phyloP scores from a whole-genome alignment of 1,140 invertebrate genomes.

The Sipha flava region DNA sequence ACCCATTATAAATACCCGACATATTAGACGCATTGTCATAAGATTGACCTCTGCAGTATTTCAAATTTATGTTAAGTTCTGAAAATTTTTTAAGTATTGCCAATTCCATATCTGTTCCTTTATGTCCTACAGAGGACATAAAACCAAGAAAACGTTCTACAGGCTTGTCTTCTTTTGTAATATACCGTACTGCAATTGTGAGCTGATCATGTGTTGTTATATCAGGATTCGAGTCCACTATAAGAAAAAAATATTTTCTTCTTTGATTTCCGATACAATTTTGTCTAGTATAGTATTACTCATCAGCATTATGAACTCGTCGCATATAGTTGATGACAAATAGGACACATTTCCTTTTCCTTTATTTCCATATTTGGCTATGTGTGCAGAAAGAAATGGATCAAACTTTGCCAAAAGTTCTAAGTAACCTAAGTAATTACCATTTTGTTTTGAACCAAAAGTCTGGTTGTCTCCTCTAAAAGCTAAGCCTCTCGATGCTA shows the following conservation, averaged over 20 bases:
- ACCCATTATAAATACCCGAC: constrained; percentile 38
- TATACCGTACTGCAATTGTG: constrained; percentile 15
- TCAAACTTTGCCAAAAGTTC: too few relatives aligned
- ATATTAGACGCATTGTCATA: constrained; percentile 41
- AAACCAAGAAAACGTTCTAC: constrained; percentile 21
- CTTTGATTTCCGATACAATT: constrained; percentile 2
- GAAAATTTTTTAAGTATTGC: neutral
- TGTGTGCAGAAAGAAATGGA: too few relatives aligned
- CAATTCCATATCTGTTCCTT: neutral
- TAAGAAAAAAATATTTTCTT: constrained; percentile 24
- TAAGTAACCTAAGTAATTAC: neutral
- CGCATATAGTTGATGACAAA: too few relatives aligned
- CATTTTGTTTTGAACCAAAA: too few relatives aligned
- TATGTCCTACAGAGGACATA: constrained; percentile 7
- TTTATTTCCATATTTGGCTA: too few relatives aligned
- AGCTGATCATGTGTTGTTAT: constrained; percentile 33
- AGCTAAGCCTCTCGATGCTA: neutral
- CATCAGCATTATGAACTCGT: too few relatives aligned
- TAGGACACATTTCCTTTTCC: too few relatives aligned
- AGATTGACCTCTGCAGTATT: constrained; percentile 35
- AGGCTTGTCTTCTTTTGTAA: constrained; percentile 22
- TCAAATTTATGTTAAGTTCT: neutral
- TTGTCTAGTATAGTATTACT: neutral
- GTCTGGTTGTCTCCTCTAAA: too few relatives aligned
- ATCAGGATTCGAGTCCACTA: constrained; percentile 25